Conservation (phyloP, 2,113 vertebrate genomes). For the Hippocampus barbouri region DNA sequence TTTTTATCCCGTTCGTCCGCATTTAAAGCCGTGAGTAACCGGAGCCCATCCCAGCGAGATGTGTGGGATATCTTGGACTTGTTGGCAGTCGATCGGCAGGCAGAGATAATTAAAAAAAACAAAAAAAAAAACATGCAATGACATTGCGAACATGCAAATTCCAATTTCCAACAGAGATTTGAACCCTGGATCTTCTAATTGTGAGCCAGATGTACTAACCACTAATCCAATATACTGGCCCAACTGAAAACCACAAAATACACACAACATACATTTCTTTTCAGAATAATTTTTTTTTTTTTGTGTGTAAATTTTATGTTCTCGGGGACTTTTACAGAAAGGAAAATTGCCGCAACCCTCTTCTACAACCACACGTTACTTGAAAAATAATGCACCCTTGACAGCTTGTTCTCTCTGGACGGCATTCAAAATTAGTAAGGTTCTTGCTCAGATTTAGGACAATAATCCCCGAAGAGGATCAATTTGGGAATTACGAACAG, state of each 20-base stretch:
- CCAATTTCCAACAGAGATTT: not conserved
- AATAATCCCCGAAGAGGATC: conserved; percentile 6
- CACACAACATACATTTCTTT: too few relatives aligned
- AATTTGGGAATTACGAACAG: conserved; percentile 4
- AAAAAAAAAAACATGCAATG: too few relatives aligned
- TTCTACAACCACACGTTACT: too few relatives aligned
- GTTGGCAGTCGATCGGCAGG: not conserved
- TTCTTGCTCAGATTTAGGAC: conserved; percentile 2
- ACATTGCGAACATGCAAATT: too few relatives aligned
- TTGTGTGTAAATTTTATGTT: not conserved
- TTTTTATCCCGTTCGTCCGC: not conserved
- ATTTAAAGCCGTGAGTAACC: not conserved
- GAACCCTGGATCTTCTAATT: not conserved
- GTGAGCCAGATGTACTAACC: not conserved
- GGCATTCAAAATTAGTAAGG: conserved; percentile 7
- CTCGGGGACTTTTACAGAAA: not conserved
- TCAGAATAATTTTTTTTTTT: not conserved
- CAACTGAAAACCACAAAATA: not conserved
- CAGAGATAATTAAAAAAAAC: not conserved
- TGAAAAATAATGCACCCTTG: too few relatives aligned
- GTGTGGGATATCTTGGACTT: not conserved
- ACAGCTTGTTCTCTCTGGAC: not conserved
- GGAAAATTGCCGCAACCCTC: not conserved
- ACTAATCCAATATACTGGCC: not conserved
- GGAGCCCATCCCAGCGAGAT: not conserved